These are phyloP conservation scores for Salminus brasiliensis DNA, from an alignment of 2,113 vertebrate species.

Conservation along the genomic window DNA sequence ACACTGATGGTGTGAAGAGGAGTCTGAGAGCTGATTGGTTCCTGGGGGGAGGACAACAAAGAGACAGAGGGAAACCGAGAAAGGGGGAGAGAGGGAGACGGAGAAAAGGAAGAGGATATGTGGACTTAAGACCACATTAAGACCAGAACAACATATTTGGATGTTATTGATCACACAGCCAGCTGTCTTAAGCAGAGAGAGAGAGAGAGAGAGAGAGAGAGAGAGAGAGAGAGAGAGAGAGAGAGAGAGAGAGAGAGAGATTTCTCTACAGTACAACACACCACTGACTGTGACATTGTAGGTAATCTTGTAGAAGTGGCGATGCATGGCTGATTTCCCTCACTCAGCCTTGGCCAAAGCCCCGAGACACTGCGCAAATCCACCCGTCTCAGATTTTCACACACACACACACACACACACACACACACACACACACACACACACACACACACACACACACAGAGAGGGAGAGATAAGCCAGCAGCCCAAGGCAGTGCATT, in stretches of 20 bases:
- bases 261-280: neutral
- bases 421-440: neutral
- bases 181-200: constrained; percentile 14
- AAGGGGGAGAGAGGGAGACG: constrained; percentile 20
- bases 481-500: neutral
- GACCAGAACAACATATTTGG: constrained; percentile 58
- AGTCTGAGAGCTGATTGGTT: constrained; percentile 65
- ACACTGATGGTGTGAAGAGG: constrained; percentile 17
- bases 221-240: neutral
- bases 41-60: constrained; percentile 53
- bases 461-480: neutral
- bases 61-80: neutral
- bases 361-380: neutral
- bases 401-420: neutral
- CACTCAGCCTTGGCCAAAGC: neutral
- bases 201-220: neutral
- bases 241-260: neutral
- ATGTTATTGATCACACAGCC: constrained; percentile 57
- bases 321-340: constrained; percentile 4
- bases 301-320: neutral
- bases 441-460: constrained; percentile 3
- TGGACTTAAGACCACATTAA: constrained; percentile 73
- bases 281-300: neutral
- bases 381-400: neutral
- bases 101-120: constrained; percentile 38